phyloP scores from a whole-genome alignment of 2,113 vertebrate species.

The Neolamprologus devosi region DNA sequence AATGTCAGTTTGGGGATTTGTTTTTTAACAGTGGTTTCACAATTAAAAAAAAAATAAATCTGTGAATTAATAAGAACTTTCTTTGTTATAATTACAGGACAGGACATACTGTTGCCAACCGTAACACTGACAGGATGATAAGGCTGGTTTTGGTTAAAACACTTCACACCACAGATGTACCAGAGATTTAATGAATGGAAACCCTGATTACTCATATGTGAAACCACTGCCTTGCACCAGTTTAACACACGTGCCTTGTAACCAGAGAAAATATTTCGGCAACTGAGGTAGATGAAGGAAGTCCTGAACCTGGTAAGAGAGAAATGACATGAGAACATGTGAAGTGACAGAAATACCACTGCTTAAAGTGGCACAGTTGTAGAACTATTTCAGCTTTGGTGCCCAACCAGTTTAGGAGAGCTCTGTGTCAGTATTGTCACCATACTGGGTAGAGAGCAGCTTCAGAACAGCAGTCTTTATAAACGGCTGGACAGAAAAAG shows the following conservation, averaged over 20 bases:
- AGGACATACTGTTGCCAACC: background rate
- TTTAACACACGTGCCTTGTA: background rate
- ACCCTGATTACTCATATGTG: background rate
- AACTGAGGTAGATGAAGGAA: background rate
- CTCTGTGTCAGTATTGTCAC: background rate
- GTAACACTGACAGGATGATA: background rate
- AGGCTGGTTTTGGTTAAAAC: background rate
- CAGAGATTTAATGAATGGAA: background rate
- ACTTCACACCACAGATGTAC: background rate
- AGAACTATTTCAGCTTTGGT: background rate
- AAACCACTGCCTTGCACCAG: background rate
- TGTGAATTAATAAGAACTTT: background rate
- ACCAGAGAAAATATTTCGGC: background rate
- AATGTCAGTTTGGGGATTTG: background rate
- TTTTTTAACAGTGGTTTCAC: background rate
- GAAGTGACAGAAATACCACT: background rate
- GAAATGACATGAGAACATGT: background rate
- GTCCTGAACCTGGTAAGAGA: background rate
- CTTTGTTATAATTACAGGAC: background rate
- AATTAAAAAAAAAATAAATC: accelerated
- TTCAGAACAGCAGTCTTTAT: background rate
- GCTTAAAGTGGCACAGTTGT: background rate
- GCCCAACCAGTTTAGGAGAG: background rate
- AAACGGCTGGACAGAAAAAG: background rate
- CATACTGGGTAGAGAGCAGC: background rate